Conservation (phyloP, 2,888 invertebrate species). For the Eupithecia inturbata region DNA sequence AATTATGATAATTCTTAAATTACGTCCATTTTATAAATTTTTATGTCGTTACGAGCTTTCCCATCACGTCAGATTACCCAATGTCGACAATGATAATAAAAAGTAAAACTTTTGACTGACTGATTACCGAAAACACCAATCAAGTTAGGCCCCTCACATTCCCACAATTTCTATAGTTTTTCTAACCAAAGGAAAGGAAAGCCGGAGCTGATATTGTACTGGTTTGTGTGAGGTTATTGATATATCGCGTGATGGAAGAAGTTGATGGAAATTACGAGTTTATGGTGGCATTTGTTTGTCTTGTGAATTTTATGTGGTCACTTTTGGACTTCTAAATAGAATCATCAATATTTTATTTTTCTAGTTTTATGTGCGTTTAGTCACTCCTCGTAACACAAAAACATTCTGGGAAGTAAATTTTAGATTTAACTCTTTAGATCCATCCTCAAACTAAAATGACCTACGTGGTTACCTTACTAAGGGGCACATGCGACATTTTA, state of each 20-base stretch:
- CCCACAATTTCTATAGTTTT: slow-evolving; percentile 22
- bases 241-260: slow-evolving; percentile 54
- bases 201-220: slow-evolving; percentile 25
- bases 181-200: slow-evolving; percentile 17
- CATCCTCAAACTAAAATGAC: neutral
- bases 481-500: neutral
- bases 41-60: slow-evolving; percentile 12
- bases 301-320: slow-evolving; percentile 6
- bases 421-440: neutral
- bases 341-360: neutral
- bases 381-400: neutral
- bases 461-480: neutral
- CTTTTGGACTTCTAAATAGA: neutral
- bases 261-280: slow-evolving; percentile 48
- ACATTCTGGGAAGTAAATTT: neutral
- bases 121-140: slow-evolving; percentile 28
- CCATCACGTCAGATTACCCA: slow-evolving; percentile 17
- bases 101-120: slow-evolving; percentile 16
- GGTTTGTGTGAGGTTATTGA: slow-evolving; percentile 49
- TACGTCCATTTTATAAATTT: neutral
- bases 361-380: neutral
- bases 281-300: slow-evolving; percentile 1
- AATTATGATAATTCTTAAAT: neutral
- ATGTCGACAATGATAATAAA: slow-evolving; percentile 19
- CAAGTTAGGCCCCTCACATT: slow-evolving; percentile 38